These are phyloP conservation scores for Irena cyanogastra DNA, from an alignment of 2,113 vertebrate species.

Conservation along the genomic window DNA sequence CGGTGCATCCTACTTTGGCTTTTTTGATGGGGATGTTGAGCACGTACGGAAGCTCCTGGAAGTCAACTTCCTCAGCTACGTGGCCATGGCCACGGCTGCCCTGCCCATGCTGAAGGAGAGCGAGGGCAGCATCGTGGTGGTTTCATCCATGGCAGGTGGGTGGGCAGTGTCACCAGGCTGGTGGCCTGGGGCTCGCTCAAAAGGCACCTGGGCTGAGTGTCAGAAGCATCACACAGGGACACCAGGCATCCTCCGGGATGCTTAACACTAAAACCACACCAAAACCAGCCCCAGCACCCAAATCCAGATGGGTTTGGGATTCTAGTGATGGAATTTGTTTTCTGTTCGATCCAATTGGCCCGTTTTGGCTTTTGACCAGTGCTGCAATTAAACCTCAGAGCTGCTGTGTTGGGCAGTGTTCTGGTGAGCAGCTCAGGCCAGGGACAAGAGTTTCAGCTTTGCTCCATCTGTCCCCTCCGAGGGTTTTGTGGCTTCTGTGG, in stretches of 20 bases:
- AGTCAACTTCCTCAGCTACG: conserved; percentile 75
- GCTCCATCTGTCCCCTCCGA: background rate
- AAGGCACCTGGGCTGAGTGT: background rate
- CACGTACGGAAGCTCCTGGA: conserved; percentile 56
- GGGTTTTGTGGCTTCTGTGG: background rate
- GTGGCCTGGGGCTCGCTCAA: rapidly evolving
- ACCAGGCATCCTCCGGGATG: background rate
- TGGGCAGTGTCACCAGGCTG: rapidly evolving
- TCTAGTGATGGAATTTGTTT: background rate
- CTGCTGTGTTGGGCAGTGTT: rapidly evolving
- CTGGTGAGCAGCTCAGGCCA: background rate
- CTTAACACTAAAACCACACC: background rate
- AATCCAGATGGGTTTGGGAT: background rate
- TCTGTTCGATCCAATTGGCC: rapidly evolving
- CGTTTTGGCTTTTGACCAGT: background rate
- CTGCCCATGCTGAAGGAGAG: conserved; percentile 76
- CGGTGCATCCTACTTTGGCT: background rate
- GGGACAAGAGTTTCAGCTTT: background rate
- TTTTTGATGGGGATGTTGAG: conserved; percentile 37
- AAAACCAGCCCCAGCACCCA: background rate
- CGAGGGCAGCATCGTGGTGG: conserved; percentile 67
- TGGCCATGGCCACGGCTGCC: conserved; percentile 57
- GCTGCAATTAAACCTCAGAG: background rate
- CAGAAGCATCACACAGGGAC: background rate
- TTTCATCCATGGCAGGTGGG: conserved; percentile 77